phyloP scores from a whole-genome alignment of 2,113 vertebrate genomes.

The Daboia siamensis region DNA sequence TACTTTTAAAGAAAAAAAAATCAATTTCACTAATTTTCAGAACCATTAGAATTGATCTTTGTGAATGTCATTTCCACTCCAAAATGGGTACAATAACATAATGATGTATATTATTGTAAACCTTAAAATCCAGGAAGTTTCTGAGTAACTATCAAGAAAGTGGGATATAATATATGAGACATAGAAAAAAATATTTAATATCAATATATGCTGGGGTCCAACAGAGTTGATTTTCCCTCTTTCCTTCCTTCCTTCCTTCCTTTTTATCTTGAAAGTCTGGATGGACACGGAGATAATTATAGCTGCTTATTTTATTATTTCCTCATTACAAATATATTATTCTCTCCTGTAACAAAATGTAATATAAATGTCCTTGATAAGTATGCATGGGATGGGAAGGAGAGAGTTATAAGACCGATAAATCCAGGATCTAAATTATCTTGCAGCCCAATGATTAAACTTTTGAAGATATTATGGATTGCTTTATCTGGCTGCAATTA shows the following conservation, averaged over 20 bases:
- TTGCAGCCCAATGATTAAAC: not conserved
- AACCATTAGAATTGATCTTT: not conserved
- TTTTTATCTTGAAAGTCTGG: not conserved
- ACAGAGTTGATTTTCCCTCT: not conserved
- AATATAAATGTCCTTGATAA: not conserved
- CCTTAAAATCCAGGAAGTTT: not conserved
- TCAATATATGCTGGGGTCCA: not conserved
- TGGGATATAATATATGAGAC: not conserved
- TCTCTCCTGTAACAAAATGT: not conserved
- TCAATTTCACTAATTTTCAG: not conserved
- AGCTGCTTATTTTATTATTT: not conserved
- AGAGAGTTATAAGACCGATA: not conserved
- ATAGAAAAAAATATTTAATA: not conserved
- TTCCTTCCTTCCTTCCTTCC: not conserved
- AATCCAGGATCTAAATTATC: not conserved
- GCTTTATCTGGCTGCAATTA: not conserved
- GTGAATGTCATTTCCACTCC: not conserved
- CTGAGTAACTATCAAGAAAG: not conserved
- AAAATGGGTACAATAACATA: not conserved
- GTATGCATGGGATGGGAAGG: not conserved
- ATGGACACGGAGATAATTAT: not conserved
- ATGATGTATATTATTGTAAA: not conserved
- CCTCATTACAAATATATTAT: not conserved
- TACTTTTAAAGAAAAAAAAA: not conserved
- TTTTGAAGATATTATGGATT: not conserved